These are phyloP conservation scores for Anhinga rufa DNA, from an alignment of 2,113 vertebrate genomes.

Conservation along the genomic window DNA sequence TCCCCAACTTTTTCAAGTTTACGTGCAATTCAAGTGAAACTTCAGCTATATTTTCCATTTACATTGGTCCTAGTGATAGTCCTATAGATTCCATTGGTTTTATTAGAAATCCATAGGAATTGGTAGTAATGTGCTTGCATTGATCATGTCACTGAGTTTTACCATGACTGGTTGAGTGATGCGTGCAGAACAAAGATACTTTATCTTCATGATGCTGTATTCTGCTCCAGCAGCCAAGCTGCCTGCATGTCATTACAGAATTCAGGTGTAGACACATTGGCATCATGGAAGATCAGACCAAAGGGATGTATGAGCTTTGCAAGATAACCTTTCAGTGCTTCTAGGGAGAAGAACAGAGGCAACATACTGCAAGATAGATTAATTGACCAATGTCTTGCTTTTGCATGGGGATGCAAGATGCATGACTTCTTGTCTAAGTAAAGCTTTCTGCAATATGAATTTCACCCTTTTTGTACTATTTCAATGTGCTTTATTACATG, in stretches of 20 bases:
- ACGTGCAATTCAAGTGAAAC: neutral
- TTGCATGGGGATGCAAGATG: neutral
- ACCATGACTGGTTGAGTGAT: neutral
- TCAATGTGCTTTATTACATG: neutral
- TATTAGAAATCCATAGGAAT: neutral
- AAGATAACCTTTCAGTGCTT: neutral
- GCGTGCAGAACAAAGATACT: neutral
- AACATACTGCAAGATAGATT: neutral
- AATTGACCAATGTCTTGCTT: neutral
- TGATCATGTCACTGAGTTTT: rapidly evolving
- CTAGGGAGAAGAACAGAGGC: neutral
- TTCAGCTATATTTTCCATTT: neutral
- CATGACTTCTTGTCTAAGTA: neutral
- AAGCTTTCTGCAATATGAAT: neutral
- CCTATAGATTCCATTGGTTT: neutral
- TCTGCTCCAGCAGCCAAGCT: neutral
- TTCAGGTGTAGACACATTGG: neutral
- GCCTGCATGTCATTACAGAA: neutral
- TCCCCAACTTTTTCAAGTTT: neutral
- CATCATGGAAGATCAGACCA: neutral
- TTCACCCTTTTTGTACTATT: neutral
- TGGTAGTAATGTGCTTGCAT: neutral
- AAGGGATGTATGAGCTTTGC: neutral
- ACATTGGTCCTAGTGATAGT: neutral
- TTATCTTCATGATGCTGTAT: neutral